Conservation (phyloP, 2,888 invertebrate genomes). For the Drosophila aldrichi region DNA sequence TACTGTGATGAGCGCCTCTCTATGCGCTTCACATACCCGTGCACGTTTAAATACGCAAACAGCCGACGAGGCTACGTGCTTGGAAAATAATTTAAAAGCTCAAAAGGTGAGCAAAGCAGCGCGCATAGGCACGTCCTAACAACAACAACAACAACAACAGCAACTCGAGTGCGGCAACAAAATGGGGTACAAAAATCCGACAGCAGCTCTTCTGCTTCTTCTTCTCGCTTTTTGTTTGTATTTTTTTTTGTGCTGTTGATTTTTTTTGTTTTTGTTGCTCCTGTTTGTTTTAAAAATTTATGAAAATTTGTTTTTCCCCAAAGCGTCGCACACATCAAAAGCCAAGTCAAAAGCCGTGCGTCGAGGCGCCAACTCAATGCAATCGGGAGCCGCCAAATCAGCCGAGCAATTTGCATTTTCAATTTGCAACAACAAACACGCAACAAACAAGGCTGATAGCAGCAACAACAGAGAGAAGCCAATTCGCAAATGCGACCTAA, state of each 20-base stretch:
- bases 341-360: slow-evolving; percentile 22
- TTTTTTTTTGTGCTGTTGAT: slow-evolving; percentile 11
- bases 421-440: slow-evolving; percentile 78
- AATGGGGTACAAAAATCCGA: slow-evolving; percentile 70
- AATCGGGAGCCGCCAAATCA: slow-evolving; percentile 58
- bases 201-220: slow-evolving; percentile 24
- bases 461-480: slow-evolving; percentile 3
- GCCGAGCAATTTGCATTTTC: slow-evolving; percentile 80
- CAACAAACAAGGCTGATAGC: slow-evolving; percentile 28
- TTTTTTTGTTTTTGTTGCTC: slow-evolving; percentile 12
- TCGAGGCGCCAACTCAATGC: slow-evolving; percentile 22
- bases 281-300: slow-evolving; percentile 80
- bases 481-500: slow-evolving; percentile 65
- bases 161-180: slow-evolving; percentile 51
- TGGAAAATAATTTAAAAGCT: slow-evolving; percentile 83
- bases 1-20: slow-evolving; percentile 10
- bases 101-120: slow-evolving; percentile 81
- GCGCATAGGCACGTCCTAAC: slow-evolving; percentile 78
- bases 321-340: slow-evolving; percentile 60
- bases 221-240: slow-evolving; percentile 23
- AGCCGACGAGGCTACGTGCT: slow-evolving; percentile 80
- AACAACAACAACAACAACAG: slow-evolving; percentile 22
- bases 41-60: slow-evolving; percentile 80
- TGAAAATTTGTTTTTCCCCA: slow-evolving; percentile 78
- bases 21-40: slow-evolving; percentile 16